phyloP scores from a whole-genome alignment of 2,888 invertebrate genomes.

The Macrosiphum euphorbiae region DNA sequence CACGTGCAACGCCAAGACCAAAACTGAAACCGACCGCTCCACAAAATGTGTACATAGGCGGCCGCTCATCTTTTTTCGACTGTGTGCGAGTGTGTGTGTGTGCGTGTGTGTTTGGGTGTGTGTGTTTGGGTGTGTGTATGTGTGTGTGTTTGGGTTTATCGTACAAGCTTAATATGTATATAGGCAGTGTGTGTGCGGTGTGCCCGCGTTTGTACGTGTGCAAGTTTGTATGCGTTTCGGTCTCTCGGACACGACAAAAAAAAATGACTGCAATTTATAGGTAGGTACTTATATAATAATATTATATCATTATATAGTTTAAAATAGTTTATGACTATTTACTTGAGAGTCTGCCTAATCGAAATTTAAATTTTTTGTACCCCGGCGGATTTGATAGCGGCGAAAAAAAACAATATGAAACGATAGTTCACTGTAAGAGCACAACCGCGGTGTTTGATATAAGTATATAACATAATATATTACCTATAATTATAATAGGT shows the following conservation, averaged over 20 bases:
- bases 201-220: neutral
- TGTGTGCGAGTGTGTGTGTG: neutral
- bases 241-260: neutral
- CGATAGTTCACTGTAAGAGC: neutral
- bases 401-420: neutral
- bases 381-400: neutral
- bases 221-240: slow-evolving; percentile 2
- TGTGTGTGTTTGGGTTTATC: neutral
- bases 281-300: neutral
- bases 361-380: neutral
- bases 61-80: slow-evolving; percentile 47
- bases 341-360: neutral
- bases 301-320: neutral
- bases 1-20: slow-evolving; percentile 63
- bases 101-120: too few species aligned
- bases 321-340: neutral
- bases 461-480: too few species aligned
- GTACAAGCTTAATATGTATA: neutral
- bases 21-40: slow-evolving; percentile 57
- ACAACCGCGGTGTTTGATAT: neutral
- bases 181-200: neutral
- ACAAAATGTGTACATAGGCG: neutral
- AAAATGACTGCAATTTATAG: neutral
- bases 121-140: neutral
- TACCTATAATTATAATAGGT: too few species aligned